Conservation (phyloP, 2,888 invertebrate genomes). For the Cephonodes hylas region DNA sequence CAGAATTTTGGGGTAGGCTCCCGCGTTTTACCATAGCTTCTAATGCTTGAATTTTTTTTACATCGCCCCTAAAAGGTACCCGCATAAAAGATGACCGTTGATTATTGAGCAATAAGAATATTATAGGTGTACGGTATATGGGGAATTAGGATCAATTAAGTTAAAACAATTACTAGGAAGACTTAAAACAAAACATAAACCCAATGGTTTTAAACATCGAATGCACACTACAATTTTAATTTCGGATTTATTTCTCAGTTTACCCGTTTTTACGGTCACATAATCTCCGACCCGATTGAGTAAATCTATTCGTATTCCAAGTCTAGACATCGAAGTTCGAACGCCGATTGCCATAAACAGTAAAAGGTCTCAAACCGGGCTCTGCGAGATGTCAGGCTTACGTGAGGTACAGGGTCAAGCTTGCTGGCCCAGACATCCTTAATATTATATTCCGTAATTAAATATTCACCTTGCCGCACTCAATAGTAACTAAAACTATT, state of each 20-base stretch:
- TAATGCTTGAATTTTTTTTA: background rate
- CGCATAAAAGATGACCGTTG: too few species aligned
- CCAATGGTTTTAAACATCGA: too few species aligned
- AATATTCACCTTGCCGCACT: conserved; percentile 18
- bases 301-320: background rate
- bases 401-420: conserved; percentile 35
- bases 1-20: background rate
- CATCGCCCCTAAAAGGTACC: too few species aligned
- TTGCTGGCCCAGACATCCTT: conserved; percentile 27
- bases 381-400: conserved; percentile 35
- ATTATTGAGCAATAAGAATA: too few species aligned
- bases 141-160: too few species aligned
- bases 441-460: conserved; percentile 14
- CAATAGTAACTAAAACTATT: conserved; percentile 19
- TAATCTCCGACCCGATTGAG: background rate
- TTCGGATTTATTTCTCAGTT: too few species aligned
- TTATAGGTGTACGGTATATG: too few species aligned
- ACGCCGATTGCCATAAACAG: conserved; percentile 23
- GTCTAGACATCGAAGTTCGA: conserved; percentile 2
- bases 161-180: too few species aligned
- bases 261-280: too few species aligned
- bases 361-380: conserved; percentile 44
- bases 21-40: too few species aligned
- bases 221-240: too few species aligned
- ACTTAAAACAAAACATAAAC: too few species aligned